Evolutionary conservation across 1,140 invertebrate species (phyloP).

Genomic region (Scaptodrosophila lebanonensis): DNA sequence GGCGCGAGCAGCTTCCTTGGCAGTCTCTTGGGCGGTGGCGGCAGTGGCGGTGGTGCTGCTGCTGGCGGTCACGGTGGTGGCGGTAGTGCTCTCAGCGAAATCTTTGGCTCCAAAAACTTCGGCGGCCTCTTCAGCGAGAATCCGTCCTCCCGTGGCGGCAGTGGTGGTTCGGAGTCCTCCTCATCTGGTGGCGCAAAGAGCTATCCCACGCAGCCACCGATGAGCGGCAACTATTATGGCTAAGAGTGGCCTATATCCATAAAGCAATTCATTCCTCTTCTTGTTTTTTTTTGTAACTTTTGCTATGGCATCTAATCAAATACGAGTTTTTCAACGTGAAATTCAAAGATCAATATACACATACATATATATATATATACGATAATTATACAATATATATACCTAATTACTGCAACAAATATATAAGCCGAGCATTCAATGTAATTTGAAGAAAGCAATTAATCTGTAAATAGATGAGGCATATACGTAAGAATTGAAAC

Average conservation of each 20-base stretch:
- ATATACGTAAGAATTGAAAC: constrained; percentile 66
- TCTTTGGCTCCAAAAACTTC: constrained; percentile 66
- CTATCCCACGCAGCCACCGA: constrained; percentile 71
- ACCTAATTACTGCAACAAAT: no score
- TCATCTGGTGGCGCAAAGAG: constrained; percentile 42
- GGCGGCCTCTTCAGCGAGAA: constrained; percentile 73
- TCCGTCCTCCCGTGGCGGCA: constrained; percentile 40
- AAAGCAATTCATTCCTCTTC: neutral
- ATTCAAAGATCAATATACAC: constrained; percentile 38
- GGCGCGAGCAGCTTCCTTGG: constrained; percentile 54
- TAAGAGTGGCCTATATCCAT: constrained; percentile 3
- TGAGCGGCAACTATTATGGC: constrained; percentile 48
- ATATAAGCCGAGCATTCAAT: no score
- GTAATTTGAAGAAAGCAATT: no score
- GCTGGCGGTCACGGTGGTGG: constrained; percentile 37
- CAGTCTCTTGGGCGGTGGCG: constrained; percentile 53
- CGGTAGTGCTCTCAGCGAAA: constrained; percentile 47
- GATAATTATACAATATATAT: constrained; percentile 35
- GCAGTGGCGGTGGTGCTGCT: constrained; percentile 15
- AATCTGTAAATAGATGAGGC: constrained; percentile 57
- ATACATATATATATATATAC: constrained; percentile 25
- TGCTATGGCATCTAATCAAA: constrained; percentile 47
- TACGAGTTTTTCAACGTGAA: constrained; percentile 42
- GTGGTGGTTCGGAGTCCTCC: constrained; percentile 1
- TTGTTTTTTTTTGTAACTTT: constrained; percentile 11